These are phyloP conservation scores for Caenorhabditis afra DNA, from an alignment of 2,888 invertebrate species.

Conservation along the genomic window DNA sequence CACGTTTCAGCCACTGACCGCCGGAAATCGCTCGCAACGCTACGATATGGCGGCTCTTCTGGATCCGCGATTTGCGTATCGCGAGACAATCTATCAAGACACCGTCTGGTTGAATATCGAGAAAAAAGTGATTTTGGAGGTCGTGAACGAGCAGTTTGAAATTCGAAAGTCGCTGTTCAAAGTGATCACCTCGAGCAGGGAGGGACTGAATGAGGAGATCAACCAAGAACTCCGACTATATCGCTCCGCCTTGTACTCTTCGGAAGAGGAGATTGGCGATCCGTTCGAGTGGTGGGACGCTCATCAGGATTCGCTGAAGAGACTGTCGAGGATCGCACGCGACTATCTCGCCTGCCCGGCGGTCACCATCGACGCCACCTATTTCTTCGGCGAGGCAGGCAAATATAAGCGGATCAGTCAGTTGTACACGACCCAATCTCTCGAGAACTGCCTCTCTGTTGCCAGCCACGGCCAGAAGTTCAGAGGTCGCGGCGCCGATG, in stretches of 20 bases:
- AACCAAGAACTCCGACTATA: no score
- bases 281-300: conserved; percentile 23
- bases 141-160: neutral
- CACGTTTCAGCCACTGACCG: neutral
- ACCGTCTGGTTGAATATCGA: conserved; percentile 14
- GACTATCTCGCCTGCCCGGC: conserved; percentile 27
- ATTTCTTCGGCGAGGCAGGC: conserved; percentile 22
- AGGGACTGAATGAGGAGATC: no score
- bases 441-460: conserved; percentile 7
- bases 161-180: no score
- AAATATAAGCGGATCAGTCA: conserved; percentile 5
- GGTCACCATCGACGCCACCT: conserved; percentile 21
- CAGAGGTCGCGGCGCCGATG: neutral
- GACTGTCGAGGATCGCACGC: neutral
- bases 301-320: neutral
- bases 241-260: no score
- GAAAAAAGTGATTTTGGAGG: neutral
- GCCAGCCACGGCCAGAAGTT: conserved; percentile 10
- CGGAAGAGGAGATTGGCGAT: no score
- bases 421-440: neutral
- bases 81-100: neutral
- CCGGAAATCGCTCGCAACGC: neutral
- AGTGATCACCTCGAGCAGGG: no score
- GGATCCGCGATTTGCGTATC: conserved; percentile 21
- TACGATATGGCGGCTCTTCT: conserved; percentile 16